A percentile compares a stretch with the other conserved stretches of the same genome.
Conservation (phyloP, 2,113 vertebrate genomes). For the Hippocampus abdominalis region DNA sequence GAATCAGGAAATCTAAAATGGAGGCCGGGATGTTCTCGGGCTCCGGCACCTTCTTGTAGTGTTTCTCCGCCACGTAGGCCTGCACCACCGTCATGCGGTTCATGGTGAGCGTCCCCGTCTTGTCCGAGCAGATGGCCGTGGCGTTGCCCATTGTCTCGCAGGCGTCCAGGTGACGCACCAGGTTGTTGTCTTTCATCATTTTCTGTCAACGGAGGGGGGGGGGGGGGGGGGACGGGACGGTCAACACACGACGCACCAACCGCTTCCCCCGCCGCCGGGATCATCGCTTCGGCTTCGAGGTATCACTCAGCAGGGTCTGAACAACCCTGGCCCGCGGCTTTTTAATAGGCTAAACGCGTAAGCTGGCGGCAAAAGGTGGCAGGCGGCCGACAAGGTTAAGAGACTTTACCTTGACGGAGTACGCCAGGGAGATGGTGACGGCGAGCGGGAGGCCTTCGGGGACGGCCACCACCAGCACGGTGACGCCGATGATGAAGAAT, state of each 20-base stretch:
- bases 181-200: slow-evolving; percentile 99
- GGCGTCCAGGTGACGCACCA: slow-evolving; percentile 94
- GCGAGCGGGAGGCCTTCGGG: slow-evolving; percentile 97
- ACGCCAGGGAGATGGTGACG: slow-evolving; percentile 96
- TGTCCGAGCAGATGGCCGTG: slow-evolving; percentile 98
- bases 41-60: slow-evolving; percentile 88
- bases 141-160: slow-evolving; percentile 99
- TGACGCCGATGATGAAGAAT: slow-evolving; percentile 99
- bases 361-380: slow-evolving; percentile 24
- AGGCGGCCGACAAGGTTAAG: slow-evolving; percentile 17
- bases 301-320: slow-evolving; percentile 34
- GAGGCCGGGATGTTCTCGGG: slow-evolving; percentile 83
- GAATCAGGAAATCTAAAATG: slow-evolving; percentile 83
- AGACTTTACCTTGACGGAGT: slow-evolving; percentile 92
- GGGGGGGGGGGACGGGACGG: no score
- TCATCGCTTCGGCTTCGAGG: slow-evolving; percentile 29
- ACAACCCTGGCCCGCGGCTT: slow-evolving; percentile 25
- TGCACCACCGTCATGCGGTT: slow-evolving; percentile 99
- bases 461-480: slow-evolving; percentile 94
- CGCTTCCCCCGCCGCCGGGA: slow-evolving; percentile 11
- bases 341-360: slow-evolving; percentile 57
- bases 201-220: slow-evolving; percentile 76
- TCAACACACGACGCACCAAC: not conserved
- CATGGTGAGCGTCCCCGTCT: slow-evolving; percentile 96
- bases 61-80: slow-evolving; percentile 84